These are phyloP conservation scores for Pygoscelis adeliae DNA, from an alignment of 2,113 vertebrate species.

Conservation along the genomic window DNA sequence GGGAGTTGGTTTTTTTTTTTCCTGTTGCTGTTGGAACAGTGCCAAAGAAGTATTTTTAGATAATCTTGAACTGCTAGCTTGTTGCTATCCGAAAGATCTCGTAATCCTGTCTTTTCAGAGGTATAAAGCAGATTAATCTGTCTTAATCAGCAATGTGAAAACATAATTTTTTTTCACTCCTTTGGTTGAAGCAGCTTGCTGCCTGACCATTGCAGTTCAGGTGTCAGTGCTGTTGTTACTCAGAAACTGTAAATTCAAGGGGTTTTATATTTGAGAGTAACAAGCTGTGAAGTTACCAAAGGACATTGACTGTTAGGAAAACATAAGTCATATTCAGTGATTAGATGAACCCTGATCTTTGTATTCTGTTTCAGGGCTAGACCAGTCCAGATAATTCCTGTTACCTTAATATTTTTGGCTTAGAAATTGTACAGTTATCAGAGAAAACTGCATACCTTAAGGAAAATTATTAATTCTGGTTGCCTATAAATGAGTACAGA, in stretches of 20 bases:
- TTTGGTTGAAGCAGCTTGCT: neutral
- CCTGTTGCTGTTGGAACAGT: neutral
- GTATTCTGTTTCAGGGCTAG: neutral
- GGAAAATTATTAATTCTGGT: neutral
- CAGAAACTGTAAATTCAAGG: neutral
- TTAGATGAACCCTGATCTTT: neutral
- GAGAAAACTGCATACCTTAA: neutral
- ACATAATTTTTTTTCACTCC: neutral
- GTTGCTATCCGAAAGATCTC: neutral
- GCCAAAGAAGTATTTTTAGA: conserved; percentile 29
- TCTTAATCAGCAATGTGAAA: neutral
- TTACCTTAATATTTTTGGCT: neutral
- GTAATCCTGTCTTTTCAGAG: neutral
- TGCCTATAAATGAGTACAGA: neutral
- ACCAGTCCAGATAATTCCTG: neutral
- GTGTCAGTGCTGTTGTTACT: neutral
- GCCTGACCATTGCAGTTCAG: neutral
- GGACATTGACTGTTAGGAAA: neutral
- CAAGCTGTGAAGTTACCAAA: neutral
- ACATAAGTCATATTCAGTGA: neutral
- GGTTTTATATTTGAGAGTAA: neutral
- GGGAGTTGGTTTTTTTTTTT: neutral
- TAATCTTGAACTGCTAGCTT: conserved; percentile 26
- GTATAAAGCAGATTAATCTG: neutral
- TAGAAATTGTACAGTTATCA: neutral